A percentile compares a stretch with the other conserved stretches of the same genome.
Evolutionary conservation across 2,888 invertebrate genomes (phyloP).

Genomic region (Lochmaea capreae): DNA sequence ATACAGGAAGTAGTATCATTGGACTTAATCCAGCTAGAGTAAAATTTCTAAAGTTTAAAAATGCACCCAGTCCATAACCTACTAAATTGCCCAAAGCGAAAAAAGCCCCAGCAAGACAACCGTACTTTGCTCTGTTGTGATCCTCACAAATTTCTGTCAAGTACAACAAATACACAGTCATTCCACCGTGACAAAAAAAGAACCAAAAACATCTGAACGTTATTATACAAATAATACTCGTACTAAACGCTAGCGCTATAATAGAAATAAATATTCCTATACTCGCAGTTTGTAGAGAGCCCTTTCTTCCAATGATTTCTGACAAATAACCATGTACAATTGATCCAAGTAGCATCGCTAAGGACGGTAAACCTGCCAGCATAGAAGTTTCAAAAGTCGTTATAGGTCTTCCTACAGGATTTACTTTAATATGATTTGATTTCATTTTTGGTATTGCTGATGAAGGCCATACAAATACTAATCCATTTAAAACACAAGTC

Average conservation of each 20-base stretch:
- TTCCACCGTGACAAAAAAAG: not conserved
- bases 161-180: not conserved
- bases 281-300: not conserved
- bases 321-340: not conserved
- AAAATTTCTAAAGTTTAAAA: not conserved
- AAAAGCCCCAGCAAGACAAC: not conserved
- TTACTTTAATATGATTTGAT: not conserved
- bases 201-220: not conserved
- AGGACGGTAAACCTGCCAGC: not conserved
- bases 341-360: not conserved
- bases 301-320: not conserved
- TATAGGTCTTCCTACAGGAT: not conserved
- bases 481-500: not conserved
- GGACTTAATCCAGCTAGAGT: not conserved
- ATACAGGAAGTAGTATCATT: not conserved
- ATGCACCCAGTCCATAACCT: not conserved
- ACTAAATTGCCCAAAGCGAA: not conserved
- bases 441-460: constrained; percentile 7
- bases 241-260: not conserved
- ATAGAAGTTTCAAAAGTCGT: not conserved
- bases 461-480: constrained; percentile 45
- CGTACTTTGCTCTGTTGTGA: constrained; percentile 2
- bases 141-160: constrained; percentile 1
- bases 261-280: not conserved
- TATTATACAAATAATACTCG: not conserved